These are phyloP conservation scores for Taenaris catops DNA, from an alignment of 2,888 invertebrate species.

Conservation along the genomic window DNA sequence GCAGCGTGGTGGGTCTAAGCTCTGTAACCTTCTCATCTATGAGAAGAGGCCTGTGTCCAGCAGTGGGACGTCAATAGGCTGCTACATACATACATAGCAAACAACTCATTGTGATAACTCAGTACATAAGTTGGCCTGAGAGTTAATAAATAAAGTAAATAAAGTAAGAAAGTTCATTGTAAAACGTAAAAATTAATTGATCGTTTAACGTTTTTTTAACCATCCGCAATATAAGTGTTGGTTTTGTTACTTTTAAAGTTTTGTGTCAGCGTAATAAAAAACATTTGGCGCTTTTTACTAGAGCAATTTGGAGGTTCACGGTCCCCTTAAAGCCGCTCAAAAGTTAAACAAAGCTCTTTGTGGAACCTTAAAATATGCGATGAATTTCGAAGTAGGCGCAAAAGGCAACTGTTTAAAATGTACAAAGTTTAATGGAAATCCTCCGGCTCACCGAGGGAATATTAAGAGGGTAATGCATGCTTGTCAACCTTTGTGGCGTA, in stretches of 20 bases:
- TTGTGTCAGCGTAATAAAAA: too few relatives aligned
- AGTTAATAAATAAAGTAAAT: too few relatives aligned
- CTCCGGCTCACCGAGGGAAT: slow-evolving; percentile 52
- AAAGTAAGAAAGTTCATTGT: too few relatives aligned
- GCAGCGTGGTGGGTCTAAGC: too few relatives aligned
- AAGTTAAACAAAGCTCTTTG: slow-evolving; percentile 67
- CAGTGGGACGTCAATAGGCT: too few relatives aligned
- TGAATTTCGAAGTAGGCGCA: slow-evolving; percentile 60
- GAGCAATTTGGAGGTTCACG: slow-evolving; percentile 28
- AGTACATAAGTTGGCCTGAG: too few relatives aligned
- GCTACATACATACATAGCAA: too few relatives aligned
- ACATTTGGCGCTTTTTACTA: slow-evolving; percentile 3
- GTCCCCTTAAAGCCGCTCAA: slow-evolving; percentile 43
- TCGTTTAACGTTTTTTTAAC: too few relatives aligned
- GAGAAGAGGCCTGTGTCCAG: too few relatives aligned
- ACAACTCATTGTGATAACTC: too few relatives aligned
- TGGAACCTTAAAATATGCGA: slow-evolving; percentile 61
- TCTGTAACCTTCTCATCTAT: too few relatives aligned
- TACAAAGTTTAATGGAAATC: slow-evolving; percentile 68
- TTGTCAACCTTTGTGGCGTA: slow-evolving; percentile 7
- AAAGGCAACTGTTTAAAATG: slow-evolving; percentile 67
- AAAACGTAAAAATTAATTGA: too few relatives aligned
- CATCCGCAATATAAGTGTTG: neutral
- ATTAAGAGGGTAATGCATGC: slow-evolving; percentile 50
- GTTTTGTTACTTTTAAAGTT: neutral